Evolutionary conservation across 2,113 vertebrate genomes (phyloP), one percentile per base, ranked within the genome.

Genomic region (Zapus hudsonius): DNA sequence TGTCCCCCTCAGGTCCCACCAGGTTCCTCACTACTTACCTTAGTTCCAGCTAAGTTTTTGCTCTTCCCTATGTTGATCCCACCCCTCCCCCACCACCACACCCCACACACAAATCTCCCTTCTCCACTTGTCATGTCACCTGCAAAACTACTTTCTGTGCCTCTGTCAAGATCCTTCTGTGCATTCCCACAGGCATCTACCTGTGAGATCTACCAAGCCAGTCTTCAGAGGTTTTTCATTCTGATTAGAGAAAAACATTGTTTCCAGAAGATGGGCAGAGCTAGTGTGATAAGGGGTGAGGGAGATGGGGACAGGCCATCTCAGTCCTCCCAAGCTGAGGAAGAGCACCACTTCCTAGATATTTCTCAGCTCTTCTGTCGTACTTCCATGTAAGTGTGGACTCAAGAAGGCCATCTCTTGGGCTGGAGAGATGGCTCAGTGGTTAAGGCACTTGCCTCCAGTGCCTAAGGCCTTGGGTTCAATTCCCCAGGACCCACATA

Each of bases 161-260:
- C 59, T 57, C 83, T 91, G 89, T 96, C 95, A 86, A 89, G 79
- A 52, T 74, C 79, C 90, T 93, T 57, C 64, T 93, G 92, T 74
- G 31, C 76, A n/a, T 95, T 90, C 75, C 80, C 91, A 70, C 13
- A 63, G 72, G 72, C 84, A 79, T 83, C 94, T 95, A 83, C 93
- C 95, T 91, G 52, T 89, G 97, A n/a, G n/a, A n/a, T n/a, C n/a
- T n/a, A 82, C 92, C 95, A 52, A 87, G 78, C 91, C 81, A 87
- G 84, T 44, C 94, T 90, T 95, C 84, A 74, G 70, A 96, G 89
- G 87, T 5, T 74, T 89, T 80, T 79, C 85, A 1, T 90, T 93
- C 88, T 95, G 74, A 94, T 89, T 66, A 36, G 84, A 92, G 76
- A 89, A 67, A 94, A 44, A 69, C 36, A 61, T 81, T 87, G 89